These are phyloP conservation scores for Zophobas atratus DNA, from an alignment of 1,140 invertebrate genomes.

Conservation along the genomic window DNA sequence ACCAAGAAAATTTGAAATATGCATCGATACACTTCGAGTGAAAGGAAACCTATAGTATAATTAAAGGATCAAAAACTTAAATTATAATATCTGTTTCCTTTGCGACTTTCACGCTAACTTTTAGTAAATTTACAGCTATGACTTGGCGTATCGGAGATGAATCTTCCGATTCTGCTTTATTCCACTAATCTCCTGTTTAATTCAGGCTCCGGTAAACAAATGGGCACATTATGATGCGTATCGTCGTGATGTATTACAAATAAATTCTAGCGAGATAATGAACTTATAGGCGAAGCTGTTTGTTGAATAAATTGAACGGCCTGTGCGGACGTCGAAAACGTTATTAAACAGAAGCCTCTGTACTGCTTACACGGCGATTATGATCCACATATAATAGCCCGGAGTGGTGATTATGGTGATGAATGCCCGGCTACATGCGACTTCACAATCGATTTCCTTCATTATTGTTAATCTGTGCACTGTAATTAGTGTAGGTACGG, in stretches of 20 bases:
- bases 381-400: conserved; percentile 40
- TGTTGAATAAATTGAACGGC: conserved; percentile 43
- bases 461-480: conserved; percentile 18
- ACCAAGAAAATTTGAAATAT: too few relatives aligned
- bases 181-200: conserved; percentile 21
- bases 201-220: conserved; percentile 28
- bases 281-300: conserved; percentile 31
- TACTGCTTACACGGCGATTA: conserved; percentile 43
- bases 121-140: background rate
- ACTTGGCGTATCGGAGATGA: conserved; percentile 2
- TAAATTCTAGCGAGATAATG: conserved; percentile 33
- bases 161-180: conserved; percentile 4
- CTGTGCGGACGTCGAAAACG: conserved; percentile 26
- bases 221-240: conserved; percentile 23
- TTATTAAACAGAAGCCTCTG: conserved; percentile 45
- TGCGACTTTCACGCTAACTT: background rate
- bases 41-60: too few relatives aligned
- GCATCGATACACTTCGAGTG: too few relatives aligned
- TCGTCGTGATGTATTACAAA: conserved; percentile 37
- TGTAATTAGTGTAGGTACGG: conserved; percentile 10
- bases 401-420: conserved; percentile 42
- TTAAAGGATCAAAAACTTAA: too few relatives aligned
- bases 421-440: conserved; percentile 27
- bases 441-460: conserved; percentile 42
- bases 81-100: too few relatives aligned